Percentiles rank a stretch among this genome's conserved stretches.
Evolutionary conservation across 2,113 vertebrate genomes (phyloP).

Genomic region (Hydrolagus affinis): DNA sequence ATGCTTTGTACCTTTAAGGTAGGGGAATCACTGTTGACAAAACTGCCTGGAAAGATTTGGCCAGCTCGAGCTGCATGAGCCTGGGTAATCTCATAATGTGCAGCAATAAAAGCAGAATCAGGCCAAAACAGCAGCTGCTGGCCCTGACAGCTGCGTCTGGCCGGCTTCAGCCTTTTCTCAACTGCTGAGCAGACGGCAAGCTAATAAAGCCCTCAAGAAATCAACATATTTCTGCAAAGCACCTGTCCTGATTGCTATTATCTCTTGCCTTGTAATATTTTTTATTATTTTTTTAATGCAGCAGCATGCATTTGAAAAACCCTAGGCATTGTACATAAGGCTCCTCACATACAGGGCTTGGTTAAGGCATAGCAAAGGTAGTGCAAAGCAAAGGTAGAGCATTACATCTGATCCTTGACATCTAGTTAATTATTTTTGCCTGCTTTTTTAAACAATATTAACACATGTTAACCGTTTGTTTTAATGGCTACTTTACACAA

Average conservation of each 20-base stretch:
- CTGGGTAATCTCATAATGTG: constrained; percentile 24
- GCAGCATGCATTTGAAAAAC: neutral
- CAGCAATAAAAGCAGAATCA: constrained; percentile 24
- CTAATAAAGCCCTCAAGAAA: constrained; percentile 34
- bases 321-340: no score
- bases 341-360: neutral
- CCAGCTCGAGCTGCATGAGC: constrained; percentile 18
- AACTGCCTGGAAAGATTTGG: constrained; percentile 30
- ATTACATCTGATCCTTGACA: neutral
- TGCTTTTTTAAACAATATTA: neutral
- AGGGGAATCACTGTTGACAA: constrained; percentile 33
- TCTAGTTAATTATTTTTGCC: neutral
- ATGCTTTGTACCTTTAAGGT: constrained; percentile 26
- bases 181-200: constrained; percentile 29
- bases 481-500: neutral
- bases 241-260: constrained; percentile 34
- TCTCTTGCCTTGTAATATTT: constrained; percentile 4
- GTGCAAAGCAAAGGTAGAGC: no score
- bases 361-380: neutral
- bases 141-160: neutral
- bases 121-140: neutral
- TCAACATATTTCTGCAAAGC: constrained; percentile 30
- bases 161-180: constrained; percentile 31
- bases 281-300: constrained; percentile 16
- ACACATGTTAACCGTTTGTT: neutral